Evolutionary conservation across 2,888 invertebrate genomes (phyloP), one percentile per base, ranked within the genome.

Genomic region (Poecilus cupreus): DNA sequence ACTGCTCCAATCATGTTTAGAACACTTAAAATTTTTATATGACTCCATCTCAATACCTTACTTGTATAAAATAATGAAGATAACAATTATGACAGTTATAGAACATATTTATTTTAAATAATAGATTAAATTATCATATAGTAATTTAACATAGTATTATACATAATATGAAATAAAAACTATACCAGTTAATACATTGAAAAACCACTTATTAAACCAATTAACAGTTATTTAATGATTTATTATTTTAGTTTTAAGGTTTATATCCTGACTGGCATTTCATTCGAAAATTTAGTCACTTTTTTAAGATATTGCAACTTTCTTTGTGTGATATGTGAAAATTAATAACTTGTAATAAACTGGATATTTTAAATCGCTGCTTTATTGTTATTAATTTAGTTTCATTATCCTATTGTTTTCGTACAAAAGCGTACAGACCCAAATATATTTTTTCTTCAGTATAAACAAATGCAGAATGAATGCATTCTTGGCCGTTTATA

Each of bases 131-230:
- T 39, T 68, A 68, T 68, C 64, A 72, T 72, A 51, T 75, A 75
- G 75, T 75, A 75, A 75, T 75, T 75, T 75, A 75, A 75, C 75
- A 75, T 75, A 75, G 75, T 51, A 72, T 72, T 75, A 49, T 75
- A 51, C 72, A 46, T 72, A 26, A 72, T 49, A 72, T 72, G 72
- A 49, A 72, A 43, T 70, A 43, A 43, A 75, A 51, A 24, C 32
- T 26, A 10, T 51, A 75, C 75, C 75, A 75, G 75, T 75, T 75
- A 51, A 51, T 18, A 75, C 32, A 46, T 46, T 32, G 75, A 51
- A 16, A 51, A 46, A 32, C 20, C 43, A 46, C 32, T 51, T 51
- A 51, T 72, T 46, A 72, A 43, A 68, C 43, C 22, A 72, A 72
- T 72, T 72, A 72, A 46, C 24, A 43, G 32, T 72, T 68, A n/a